phyloP scores from a whole-genome alignment of 2,888 invertebrate species.

The Metopia argyrocephala region DNA sequence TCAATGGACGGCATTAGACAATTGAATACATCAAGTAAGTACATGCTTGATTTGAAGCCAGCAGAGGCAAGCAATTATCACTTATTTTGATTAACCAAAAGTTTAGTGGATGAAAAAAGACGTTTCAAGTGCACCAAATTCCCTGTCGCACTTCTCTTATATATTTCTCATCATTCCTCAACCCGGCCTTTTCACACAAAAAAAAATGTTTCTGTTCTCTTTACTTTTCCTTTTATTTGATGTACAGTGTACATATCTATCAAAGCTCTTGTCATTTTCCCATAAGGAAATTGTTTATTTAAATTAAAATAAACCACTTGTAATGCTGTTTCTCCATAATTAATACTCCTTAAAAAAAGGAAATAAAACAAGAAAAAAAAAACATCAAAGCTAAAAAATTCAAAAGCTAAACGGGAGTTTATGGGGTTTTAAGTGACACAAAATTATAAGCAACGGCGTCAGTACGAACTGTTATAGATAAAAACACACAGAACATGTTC shows the following conservation, averaged over 20 bases:
- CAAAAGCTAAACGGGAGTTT: conserved; percentile 13
- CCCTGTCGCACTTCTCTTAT: too few relatives aligned
- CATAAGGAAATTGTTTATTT: conserved; percentile 57
- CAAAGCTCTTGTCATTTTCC: conserved; percentile 47
- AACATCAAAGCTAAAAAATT: conserved; percentile 59
- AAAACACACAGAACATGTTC: too few relatives aligned
- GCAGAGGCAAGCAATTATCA: too few relatives aligned
- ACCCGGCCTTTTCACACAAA: background rate
- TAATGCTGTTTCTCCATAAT: conserved; percentile 34
- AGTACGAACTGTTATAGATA: too few relatives aligned
- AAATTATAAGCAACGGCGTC: background rate
- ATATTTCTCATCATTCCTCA: too few relatives aligned
- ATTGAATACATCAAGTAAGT: too few relatives aligned
- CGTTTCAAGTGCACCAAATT: too few relatives aligned
- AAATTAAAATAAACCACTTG: conserved; percentile 54
- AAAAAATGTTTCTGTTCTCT: background rate
- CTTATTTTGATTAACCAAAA: too few relatives aligned
- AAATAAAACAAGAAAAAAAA: too few relatives aligned
- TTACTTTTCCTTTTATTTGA: background rate
- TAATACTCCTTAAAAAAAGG: conserved; percentile 41
- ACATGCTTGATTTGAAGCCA: too few relatives aligned
- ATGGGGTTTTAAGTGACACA: background rate
- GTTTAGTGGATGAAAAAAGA: too few relatives aligned
- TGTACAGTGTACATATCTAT: background rate
- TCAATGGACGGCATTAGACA: too few relatives aligned